These are phyloP conservation scores for Dolichomitus sp. DNA, from an alignment of 2,888 invertebrate genomes.

Conservation along the genomic window DNA sequence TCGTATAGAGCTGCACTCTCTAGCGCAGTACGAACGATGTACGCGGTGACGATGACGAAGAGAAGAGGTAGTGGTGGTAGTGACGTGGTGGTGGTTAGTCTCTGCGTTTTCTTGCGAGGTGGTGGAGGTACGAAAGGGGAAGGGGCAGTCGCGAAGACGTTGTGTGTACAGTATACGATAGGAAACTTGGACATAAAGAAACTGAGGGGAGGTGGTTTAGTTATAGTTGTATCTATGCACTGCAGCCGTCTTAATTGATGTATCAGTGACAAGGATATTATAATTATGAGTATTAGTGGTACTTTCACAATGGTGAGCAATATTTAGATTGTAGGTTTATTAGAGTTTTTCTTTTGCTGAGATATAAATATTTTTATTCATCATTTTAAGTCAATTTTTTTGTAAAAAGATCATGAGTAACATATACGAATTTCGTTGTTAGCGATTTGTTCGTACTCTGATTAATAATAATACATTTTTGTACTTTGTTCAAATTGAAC, in stretches of 20 bases:
- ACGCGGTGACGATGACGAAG: constrained; percentile 68
- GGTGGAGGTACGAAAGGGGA: constrained; percentile 72
- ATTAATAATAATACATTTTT: no score
- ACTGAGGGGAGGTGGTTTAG: background rate
- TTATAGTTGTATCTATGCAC: background rate
- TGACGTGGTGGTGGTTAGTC: constrained; percentile 15
- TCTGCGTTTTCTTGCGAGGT: constrained; percentile 67
- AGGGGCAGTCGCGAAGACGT: constrained; percentile 6
- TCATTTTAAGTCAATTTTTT: no score
- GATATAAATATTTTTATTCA: background rate
- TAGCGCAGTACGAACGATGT: constrained; percentile 56
- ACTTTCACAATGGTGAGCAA: background rate
- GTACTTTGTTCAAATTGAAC: no score
- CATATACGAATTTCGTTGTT: no score
- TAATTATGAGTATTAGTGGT: background rate
- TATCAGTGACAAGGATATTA: constrained; percentile 4
- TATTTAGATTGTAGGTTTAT: background rate
- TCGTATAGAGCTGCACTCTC: constrained; percentile 3
- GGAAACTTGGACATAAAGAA: background rate
- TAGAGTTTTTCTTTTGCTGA: background rate
- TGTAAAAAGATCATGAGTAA: no score
- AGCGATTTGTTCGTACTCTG: no score
- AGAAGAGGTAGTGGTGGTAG: constrained; percentile 73
- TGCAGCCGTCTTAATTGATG: constrained; percentile 12
- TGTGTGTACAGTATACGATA: background rate